Evolutionary conservation across 2,113 vertebrate species (phyloP), one percentile per base, ranked within the genome.

Genomic region (Scophthalmus maximus): DNA sequence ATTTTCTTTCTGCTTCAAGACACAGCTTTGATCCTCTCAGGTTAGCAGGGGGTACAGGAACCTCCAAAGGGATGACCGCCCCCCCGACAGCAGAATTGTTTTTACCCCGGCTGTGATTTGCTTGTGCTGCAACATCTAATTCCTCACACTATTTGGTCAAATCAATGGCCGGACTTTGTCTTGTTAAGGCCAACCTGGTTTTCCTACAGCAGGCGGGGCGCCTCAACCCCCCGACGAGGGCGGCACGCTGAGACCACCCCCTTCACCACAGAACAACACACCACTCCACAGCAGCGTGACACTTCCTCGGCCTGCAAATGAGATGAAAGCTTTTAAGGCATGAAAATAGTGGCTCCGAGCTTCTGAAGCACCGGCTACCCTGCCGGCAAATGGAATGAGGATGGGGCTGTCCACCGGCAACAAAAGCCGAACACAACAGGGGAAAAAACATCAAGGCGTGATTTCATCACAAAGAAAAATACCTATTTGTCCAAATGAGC

Each of bases 271-370:
- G 82, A 83, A 87, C 87, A 81, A 80, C 79, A 82, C 85, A 73
- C 68, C 76, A 80, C 65, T 83, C 78, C 73, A 78, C 65, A 88
- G 25, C 89, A 90, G 89, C 89, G 72, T 68, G 91, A 76, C 69
- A 72, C 84, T 88, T 89, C 85, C 81, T 85, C 68, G 1, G 29
- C 46, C 81, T 69, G 72, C 84, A 88, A 89, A 92, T 82, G 68
- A 91, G 87, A 91, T 84, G 82, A 93, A 88, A 89, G 89, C 77
- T 71, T 63, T n/a, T 20, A 86, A 77, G 68, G 14, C 84, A 47
- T 73, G 77, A 89, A 91, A 87, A 88, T 10, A 82, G 79, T 65
- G 82, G 42, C 63, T 79, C 74, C 2, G 30, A 70, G 70, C 71
- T 46, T 84, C 66, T 81, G 68, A 85, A 86, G 78, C 63, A 63